These are phyloP conservation scores for Thysanoteuthis rhombus DNA, from an alignment of 2,888 invertebrate genomes.

Conservation along the genomic window DNA sequence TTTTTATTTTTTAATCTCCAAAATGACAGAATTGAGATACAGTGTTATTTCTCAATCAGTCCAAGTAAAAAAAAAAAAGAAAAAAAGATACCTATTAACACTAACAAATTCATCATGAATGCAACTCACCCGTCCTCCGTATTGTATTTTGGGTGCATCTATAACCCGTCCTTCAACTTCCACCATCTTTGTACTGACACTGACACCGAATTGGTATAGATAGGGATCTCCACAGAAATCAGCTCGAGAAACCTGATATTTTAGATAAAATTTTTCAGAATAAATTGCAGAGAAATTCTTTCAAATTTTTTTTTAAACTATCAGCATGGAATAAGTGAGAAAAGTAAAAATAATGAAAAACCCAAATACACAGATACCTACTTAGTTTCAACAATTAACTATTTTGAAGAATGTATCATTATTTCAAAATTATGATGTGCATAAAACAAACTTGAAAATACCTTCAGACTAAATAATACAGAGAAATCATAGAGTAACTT, in stretches of 20 bases:
- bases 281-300: not conserved
- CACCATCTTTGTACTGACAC: slow-evolving; percentile 99
- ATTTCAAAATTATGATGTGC: not conserved
- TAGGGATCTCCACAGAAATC: slow-evolving; percentile 99
- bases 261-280: not conserved
- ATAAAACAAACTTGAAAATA: not conserved
- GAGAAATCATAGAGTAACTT: no score
- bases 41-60: not conserved
- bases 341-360: not conserved
- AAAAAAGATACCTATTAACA: not conserved
- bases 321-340: not conserved
- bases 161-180: slow-evolving; percentile 98
- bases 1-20: not conserved
- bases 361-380: not conserved
- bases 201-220: slow-evolving; percentile 97
- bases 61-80: not conserved
- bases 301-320: not conserved
- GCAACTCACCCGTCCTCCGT: slow-evolving; percentile 92
- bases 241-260: slow-evolving; percentile 70
- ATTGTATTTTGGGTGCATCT: slow-evolving; percentile 97
- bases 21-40: not conserved
- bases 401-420: not conserved
- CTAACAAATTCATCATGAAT: not conserved
- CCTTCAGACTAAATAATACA: no score
- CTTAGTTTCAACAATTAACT: not conserved